phyloP scores from a whole-genome alignment of 2,113 vertebrate genomes.

The Phyllostomus discolor region DNA sequence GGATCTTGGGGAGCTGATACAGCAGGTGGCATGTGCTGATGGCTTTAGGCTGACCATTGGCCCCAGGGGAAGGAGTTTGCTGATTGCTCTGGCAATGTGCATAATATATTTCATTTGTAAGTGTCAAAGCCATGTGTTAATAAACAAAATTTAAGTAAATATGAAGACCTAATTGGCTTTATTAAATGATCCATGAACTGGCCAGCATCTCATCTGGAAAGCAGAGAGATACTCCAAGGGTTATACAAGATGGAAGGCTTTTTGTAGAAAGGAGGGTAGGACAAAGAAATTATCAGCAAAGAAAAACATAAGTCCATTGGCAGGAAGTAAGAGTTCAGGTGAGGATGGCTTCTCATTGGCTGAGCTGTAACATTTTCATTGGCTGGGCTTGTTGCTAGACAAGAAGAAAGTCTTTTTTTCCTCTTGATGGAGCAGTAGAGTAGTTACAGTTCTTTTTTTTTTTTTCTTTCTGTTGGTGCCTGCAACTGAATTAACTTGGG shows the following conservation, averaged over 20 bases:
- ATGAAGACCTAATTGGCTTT: background rate
- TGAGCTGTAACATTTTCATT: background rate
- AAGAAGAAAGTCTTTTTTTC: background rate
- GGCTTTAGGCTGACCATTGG: background rate
- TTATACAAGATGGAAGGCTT: background rate
- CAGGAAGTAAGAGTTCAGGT: background rate
- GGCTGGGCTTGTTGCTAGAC: background rate
- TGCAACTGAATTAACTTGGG: background rate
- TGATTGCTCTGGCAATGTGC: background rate
- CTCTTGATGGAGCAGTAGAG: background rate
- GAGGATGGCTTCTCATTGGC: background rate
- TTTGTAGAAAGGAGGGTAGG: background rate
- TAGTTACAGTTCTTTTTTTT: background rate
- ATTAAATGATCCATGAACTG: background rate
- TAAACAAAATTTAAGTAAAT: background rate
- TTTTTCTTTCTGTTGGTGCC: background rate
- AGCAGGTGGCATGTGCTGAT: background rate
- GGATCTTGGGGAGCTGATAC: background rate
- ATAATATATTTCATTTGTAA: background rate
- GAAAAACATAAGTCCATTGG: background rate
- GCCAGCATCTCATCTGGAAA: background rate
- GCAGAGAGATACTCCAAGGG: background rate
- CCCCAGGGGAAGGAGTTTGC: background rate
- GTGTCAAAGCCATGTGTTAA: background rate
- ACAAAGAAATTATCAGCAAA: background rate